Base-by-base conservation (phyloP, 2,797 vertebrate species). In the Darevskia mixta region DNA sequence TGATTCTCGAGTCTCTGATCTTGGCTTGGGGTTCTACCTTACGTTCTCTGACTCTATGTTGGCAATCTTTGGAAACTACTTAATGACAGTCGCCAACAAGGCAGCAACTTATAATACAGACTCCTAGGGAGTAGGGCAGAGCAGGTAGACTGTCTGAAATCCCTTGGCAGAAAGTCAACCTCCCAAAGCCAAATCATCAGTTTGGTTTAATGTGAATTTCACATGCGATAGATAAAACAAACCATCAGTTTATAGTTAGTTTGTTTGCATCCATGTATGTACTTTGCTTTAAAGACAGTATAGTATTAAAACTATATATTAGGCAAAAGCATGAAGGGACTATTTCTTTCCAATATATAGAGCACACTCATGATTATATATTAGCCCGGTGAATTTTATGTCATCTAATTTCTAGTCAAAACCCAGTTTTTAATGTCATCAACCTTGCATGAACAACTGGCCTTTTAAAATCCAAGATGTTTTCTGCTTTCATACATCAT, bases 361-460 rank as follows among this genome's bases (percentile, higher is more conserved):
- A 82, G 41, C 25, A 35, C 10, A 67, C 71, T 91, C 87, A 49
- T 91, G 73, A 81, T 90, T 91, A 32, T 27, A 79, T 85, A 88
- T 85, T 71, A 29, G 43, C 76, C 66, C 80, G 87, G 91, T 83
- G 73, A 92, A 94, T 91, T 93, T 85, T 58, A 17, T 92, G 86
- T 73, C 32, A 45, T 84, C 64, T 49, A 82, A 87, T 61, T 88
- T 55, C 58, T 82, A 94, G 90, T 95, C 92, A 94, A 94, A 96
- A 95, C 78, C 90, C 77, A 38, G 32, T 43, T 88, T 94, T 80
- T 61, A 55, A 88, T 88, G 79, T 90, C 82, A 90, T 94, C 58
- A 92, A 49, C 93, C 35, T 49, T 76, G n/a, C 23, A n/a, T 79
- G 85, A 83, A 91, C 92, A 93, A 90, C 88, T 87, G 43, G 3